phyloP scores from a whole-genome alignment of 2,888 invertebrate species.

The Spilarctia lutea region DNA sequence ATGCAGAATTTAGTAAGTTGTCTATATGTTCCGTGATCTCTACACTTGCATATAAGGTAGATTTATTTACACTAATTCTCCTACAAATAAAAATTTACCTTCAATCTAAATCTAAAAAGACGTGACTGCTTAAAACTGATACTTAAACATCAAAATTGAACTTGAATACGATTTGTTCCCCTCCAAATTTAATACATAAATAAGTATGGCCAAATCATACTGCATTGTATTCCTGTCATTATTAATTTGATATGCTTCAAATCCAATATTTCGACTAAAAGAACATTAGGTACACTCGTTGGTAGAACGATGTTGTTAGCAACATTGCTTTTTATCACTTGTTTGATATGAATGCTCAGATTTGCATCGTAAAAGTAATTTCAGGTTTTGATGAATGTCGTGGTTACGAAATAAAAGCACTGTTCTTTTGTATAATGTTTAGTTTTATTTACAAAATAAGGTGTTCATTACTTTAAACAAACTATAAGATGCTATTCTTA shows the following conservation, averaged over 20 bases:
- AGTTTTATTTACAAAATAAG: background rate
- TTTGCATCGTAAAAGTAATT: conserved; percentile 66
- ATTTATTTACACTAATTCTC: background rate
- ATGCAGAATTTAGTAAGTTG: too few species aligned
- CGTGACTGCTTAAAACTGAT: conserved; percentile 33
- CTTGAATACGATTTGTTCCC: conserved; percentile 40
- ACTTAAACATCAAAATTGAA: conserved; percentile 38
- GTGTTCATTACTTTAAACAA: background rate
- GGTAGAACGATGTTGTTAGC: conserved; percentile 79
- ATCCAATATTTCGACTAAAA: conserved; percentile 77
- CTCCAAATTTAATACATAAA: conserved; percentile 43
- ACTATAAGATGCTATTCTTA: background rate
- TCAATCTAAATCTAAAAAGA: conserved; percentile 27
- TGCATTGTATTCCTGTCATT: conserved; percentile 71
- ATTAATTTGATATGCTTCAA: conserved; percentile 82
- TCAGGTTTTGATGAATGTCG: conserved; percentile 57
- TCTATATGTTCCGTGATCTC: too few species aligned
- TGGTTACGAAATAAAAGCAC: conserved; percentile 34
- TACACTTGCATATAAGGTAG: background rate
- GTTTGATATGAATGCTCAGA: conserved; percentile 72
- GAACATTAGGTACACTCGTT: conserved; percentile 79
- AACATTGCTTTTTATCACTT: conserved; percentile 66
- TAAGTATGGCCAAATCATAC: conserved; percentile 56
- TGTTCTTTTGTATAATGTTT: background rate
- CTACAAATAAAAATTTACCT: conserved; percentile 7